Percentiles rank a stretch among this genome's conserved stretches.
Conservation (phyloP, 2,113 vertebrate genomes). For the Pterocles burchelli region DNA sequence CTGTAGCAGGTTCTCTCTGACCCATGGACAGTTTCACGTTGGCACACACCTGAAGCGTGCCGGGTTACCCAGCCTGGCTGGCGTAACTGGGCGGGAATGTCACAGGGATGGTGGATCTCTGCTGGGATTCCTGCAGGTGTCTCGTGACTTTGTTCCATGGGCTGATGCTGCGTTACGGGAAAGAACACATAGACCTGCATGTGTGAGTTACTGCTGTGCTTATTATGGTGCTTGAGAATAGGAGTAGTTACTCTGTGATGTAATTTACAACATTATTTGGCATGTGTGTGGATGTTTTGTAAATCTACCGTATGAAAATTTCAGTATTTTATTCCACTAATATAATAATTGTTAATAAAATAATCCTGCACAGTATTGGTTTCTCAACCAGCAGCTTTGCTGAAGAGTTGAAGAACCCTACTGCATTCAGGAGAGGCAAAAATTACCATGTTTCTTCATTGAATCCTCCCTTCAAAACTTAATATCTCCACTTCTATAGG, state of each 20-base stretch:
- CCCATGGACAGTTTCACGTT: neutral
- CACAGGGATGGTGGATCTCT: accelerated
- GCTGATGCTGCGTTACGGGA: neutral
- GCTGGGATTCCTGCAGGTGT: neutral
- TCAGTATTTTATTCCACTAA: neutral
- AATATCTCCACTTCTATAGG: accelerated
- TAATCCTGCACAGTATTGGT: neutral
- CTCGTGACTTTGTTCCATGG: neutral
- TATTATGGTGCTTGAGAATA: neutral
- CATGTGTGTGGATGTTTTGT: neutral
- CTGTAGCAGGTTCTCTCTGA: neutral
- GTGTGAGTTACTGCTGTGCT: neutral
- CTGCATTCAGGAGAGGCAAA: neutral
- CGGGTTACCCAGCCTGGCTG: neutral
- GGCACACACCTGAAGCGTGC: neutral
- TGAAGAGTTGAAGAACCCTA: neutral
- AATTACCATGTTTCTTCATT: neutral
- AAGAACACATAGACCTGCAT: neutral
- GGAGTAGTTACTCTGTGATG: neutral
- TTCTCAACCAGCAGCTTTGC: neutral
- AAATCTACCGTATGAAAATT: neutral
- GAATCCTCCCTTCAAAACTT: neutral
- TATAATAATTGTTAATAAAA: neutral
- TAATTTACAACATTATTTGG: neutral
- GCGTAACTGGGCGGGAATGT: neutral